phyloP scores from a whole-genome alignment of 1,140 invertebrate species.

The Gryon sp. region DNA sequence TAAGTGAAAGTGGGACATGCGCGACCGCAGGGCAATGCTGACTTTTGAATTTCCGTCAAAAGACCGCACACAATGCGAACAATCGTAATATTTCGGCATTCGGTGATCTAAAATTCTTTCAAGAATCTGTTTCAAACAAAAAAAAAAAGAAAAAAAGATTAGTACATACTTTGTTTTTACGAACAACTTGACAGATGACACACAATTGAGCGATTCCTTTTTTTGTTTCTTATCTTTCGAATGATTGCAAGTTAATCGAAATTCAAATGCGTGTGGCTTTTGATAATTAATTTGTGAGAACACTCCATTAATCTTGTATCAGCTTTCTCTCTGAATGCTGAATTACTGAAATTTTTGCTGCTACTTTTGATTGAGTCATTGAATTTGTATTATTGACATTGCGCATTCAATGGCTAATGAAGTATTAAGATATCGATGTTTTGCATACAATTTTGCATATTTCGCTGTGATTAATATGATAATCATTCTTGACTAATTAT shows the following conservation, averaged over 20 bases:
- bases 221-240: background rate
- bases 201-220: background rate
- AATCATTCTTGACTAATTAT: too few species aligned
- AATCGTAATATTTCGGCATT: conserved; percentile 42
- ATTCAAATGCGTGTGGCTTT: conserved; percentile 16
- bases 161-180: background rate
- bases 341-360: too few species aligned
- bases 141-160: conserved; percentile 10
- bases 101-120: conserved; percentile 23
- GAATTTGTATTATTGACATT: too few species aligned
- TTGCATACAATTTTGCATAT: too few species aligned
- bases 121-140: conserved; percentile 10
- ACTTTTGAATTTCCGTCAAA: conserved; percentile 42
- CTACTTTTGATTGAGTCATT: too few species aligned
- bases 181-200: conserved; percentile 24
- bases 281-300: conserved; percentile 19
- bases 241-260: conserved; percentile 18
- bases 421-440: too few species aligned
- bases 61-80: conserved; percentile 36
- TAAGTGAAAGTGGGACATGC: conserved; percentile 45
- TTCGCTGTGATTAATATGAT: too few species aligned
- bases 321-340: conserved; percentile 9
- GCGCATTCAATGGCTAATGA: too few species aligned
- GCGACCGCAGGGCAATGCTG: conserved; percentile 28
- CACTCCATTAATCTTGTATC: conserved; percentile 13